Evolutionary conservation across 2,888 invertebrate species (phyloP).

Genomic region (Cheilosia urbana): DNA sequence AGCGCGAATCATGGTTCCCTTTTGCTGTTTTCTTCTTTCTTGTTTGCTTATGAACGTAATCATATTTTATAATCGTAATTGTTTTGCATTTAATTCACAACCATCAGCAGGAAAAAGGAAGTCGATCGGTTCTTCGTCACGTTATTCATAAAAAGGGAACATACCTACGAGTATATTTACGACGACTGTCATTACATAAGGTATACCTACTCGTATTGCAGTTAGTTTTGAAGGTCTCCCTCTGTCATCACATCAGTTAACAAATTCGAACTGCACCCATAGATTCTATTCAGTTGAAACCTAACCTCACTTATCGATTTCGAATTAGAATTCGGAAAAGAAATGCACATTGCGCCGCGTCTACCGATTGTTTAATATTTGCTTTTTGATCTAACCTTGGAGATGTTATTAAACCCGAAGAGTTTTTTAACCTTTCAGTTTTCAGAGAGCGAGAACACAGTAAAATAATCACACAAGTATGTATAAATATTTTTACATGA

Average conservation of each 20-base stretch:
- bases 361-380: conserved; percentile 64
- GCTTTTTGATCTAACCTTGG: conserved; percentile 71
- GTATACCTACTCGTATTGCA: conserved; percentile 25
- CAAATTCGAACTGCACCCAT: conserved; percentile 9
- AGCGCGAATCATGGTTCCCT: conserved; percentile 27
- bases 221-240: conserved; percentile 31
- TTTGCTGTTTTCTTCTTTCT: conserved; percentile 19
- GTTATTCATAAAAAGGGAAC: neutral
- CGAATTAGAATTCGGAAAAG: neutral
- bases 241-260: neutral
- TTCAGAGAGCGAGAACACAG: conserved; percentile 74
- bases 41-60: conserved; percentile 25
- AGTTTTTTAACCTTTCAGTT: conserved; percentile 83
- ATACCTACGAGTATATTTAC: neutral
- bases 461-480: conserved; percentile 74
- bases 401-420: conserved; percentile 83
- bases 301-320: conserved; percentile 1
- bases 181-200: conserved; percentile 30
- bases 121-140: neutral
- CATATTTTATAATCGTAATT: conserved; percentile 49
- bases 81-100: conserved; percentile 56
- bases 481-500: conserved; percentile 79
- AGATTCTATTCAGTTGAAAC: neutral
- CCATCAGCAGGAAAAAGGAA: conserved; percentile 54
- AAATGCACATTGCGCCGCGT: conserved; percentile 18